Conservation (phyloP, 1,140 invertebrate species). For the Lepidurus couesii region DNA sequence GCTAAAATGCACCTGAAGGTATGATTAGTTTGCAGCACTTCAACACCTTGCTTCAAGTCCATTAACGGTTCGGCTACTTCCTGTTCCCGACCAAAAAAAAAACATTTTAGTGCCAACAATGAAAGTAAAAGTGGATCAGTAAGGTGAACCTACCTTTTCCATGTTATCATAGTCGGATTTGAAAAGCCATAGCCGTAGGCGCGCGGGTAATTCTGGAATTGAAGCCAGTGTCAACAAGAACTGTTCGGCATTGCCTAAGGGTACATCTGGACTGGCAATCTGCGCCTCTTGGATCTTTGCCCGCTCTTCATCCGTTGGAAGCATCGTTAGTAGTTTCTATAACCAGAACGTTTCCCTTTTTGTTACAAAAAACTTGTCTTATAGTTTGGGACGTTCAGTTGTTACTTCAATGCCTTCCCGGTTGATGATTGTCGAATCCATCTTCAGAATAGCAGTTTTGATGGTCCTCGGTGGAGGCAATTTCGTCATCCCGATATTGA, state of each 20-base stretch:
- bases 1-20: conserved; percentile 93
- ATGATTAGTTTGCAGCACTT: conserved; percentile 79
- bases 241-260: conserved; percentile 94
- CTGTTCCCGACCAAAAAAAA: conserved; percentile 45
- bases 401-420: conserved; percentile 91
- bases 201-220: conserved; percentile 88
- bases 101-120: background rate
- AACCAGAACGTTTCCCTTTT: conserved; percentile 34
- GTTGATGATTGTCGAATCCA: conserved; percentile 98
- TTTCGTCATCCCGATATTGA: conserved; percentile 99
- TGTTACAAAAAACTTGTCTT: background rate
- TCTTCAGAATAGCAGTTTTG: conserved; percentile 96
- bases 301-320: conserved; percentile 95
- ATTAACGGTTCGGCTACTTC: conserved; percentile 97
- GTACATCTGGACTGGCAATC: conserved; percentile 86
- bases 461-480: conserved; percentile 94
- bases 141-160: conserved; percentile 62
- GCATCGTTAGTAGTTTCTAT: conserved; percentile 91
- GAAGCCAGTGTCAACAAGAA: conserved; percentile 92
- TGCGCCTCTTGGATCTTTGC: conserved; percentile 93
- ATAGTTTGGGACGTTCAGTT: background rate
- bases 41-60: conserved; percentile 95
- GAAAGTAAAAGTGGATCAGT: background rate
- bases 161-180: conserved; percentile 96
- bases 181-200: conserved; percentile 96